Conservation (phyloP, 2,888 invertebrate species). For the Sinelater perroti region DNA sequence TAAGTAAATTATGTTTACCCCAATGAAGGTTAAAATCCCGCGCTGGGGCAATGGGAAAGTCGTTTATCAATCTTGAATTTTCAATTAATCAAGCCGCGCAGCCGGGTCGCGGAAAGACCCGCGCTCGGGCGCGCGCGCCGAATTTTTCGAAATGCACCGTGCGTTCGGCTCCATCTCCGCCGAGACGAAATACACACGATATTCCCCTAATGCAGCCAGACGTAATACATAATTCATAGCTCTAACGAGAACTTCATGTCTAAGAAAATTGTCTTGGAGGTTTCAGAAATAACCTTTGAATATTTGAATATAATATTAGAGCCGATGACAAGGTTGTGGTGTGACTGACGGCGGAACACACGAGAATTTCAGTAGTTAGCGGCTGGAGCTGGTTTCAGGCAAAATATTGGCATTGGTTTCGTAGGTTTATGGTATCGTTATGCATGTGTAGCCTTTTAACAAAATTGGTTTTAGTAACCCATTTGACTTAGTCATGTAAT, state of each 20-base stretch:
- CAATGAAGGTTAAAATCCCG: slow-evolving; percentile 27
- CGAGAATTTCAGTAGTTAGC: no score
- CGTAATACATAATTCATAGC: slow-evolving; percentile 35
- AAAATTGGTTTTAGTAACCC: no score
- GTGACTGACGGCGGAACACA: no score
- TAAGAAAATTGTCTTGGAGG: slow-evolving; percentile 35
- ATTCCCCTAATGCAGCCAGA: slow-evolving; percentile 26
- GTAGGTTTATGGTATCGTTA: no score
- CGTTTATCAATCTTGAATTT: slow-evolving; percentile 34
- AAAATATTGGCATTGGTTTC: no score
- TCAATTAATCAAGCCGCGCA: slow-evolving; percentile 31
- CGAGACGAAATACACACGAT: slow-evolving; percentile 28
- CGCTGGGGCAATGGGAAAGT: slow-evolving; percentile 22
- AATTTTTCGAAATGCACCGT: no score
- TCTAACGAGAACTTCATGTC: slow-evolving; percentile 38
- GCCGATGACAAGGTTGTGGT: slow-evolving; percentile 11
- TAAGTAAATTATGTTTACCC: slow-evolving; percentile 34
- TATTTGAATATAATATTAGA: slow-evolving; percentile 32
- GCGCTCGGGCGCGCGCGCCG: no score
- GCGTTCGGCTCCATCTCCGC: slow-evolving; percentile 2
- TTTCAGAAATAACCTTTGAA: slow-evolving; percentile 37
- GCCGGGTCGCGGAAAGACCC: slow-evolving; percentile 22
- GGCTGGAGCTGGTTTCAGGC: no score
- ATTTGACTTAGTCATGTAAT: no score
- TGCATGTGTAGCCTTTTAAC: no score